Evolutionary conservation across 2,888 invertebrate species (phyloP), one percentile per base, ranked within the genome.

Genomic region (Pimpla rufipes): DNA sequence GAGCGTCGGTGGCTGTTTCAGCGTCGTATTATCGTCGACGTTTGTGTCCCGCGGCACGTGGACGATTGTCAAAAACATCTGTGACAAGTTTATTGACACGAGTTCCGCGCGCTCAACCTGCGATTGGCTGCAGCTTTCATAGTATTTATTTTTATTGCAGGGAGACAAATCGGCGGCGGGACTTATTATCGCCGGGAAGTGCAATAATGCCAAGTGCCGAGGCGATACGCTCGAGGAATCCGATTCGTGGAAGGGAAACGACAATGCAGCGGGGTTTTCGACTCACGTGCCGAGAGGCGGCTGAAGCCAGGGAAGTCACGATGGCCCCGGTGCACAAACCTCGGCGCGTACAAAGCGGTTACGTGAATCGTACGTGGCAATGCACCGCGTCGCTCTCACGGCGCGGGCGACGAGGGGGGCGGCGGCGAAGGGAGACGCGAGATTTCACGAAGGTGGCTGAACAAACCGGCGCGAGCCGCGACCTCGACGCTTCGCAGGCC

Each of bases 381-480:
- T 50, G 64, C 79, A 75, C 45, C 23, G 29, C 29, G 50, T 52
- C 76, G 83, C 67, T 83, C 83, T 80, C 83, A 83, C 83, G 83
- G 76, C 67, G n/a, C 2, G 2, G 4, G 42, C 13, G 42, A 2
- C 42, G 42, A 2, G 42, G 13, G 8, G 42, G 2, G 42, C 42
- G 42, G 42, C 42, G 42, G 13, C 5, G 62, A 83, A 77, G 83
- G 62, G 83, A 68, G 47, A 67, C 68, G 42, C 40, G 52, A 76
- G 76, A 83, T 83, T 83, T 79, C 79, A 77, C 79, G 83, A 83
- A 83, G 83, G 79, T 83, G 79, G 62, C 79, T 80, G 79, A 76
- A 73, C 68, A 73, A 79, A 83, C 71, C 59, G 79, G 71, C 79
- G 75, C 57, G 71, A 64, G 40, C 52, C 64, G 66, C 21, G 74